A percentile compares a stretch with the other conserved stretches of the same genome.
Conservation (phyloP, 1,140 invertebrate species). For the Drosophila pallidifrons region DNA sequence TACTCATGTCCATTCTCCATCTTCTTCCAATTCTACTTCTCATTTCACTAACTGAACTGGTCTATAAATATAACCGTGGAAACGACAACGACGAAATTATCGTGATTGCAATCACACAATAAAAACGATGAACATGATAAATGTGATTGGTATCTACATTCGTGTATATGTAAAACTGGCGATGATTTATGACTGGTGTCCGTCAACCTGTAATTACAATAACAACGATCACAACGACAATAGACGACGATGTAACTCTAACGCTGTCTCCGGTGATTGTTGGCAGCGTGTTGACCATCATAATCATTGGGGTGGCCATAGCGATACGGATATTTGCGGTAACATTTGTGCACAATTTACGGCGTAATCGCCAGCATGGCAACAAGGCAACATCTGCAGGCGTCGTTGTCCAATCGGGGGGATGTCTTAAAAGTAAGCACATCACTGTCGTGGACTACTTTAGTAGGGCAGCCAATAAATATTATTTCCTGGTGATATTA, state of each 20-base stretch:
- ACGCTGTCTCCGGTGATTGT: slow-evolving; percentile 81
- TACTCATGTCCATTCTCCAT: neutral
- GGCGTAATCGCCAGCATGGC: slow-evolving; percentile 80
- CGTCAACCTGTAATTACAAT: slow-evolving; percentile 74
- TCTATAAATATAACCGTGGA: slow-evolving; percentile 71
- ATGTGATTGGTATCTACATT: slow-evolving; percentile 22
- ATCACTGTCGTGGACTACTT: too few relatives aligned
- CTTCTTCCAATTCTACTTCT: slow-evolving; percentile 19
- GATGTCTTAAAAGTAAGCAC: slow-evolving; percentile 79
- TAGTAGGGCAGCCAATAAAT: neutral
- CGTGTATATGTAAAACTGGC: slow-evolving; percentile 69
- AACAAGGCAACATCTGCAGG: slow-evolving; percentile 74
- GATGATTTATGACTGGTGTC: slow-evolving; percentile 74
- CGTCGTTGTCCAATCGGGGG: slow-evolving; percentile 63
- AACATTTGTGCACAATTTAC: slow-evolving; percentile 81
- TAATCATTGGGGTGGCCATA: slow-evolving; percentile 82
- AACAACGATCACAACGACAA: slow-evolving; percentile 33
- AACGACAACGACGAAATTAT: slow-evolving; percentile 41
- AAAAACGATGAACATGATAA: slow-evolving; percentile 43
- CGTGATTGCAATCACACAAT: neutral
- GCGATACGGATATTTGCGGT: slow-evolving; percentile 82
- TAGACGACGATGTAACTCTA: slow-evolving; percentile 79
- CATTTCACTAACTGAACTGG: slow-evolving; percentile 26
- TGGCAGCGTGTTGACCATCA: slow-evolving; percentile 83
- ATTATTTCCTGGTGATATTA: slow-evolving; percentile 15